Conservation (phyloP, 1,140 invertebrate genomes). For the Holotrichia oblita region DNA sequence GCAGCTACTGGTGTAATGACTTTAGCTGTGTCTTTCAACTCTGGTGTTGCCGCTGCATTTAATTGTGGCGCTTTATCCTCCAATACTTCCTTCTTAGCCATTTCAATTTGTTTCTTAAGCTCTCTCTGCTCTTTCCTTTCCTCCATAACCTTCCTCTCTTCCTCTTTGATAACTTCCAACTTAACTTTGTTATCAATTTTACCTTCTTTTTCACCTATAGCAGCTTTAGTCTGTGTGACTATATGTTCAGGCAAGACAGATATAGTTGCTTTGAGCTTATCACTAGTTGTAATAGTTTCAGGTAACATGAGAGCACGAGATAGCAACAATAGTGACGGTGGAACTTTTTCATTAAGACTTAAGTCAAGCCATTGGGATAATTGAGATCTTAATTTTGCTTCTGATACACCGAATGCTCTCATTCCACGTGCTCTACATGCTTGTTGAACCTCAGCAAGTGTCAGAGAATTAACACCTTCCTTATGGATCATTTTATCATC, state of each 20-base stretch:
- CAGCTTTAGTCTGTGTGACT: constrained; percentile 88
- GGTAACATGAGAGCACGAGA: constrained; percentile 94
- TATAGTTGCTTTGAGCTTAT: constrained; percentile 95
- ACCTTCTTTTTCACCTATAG: constrained; percentile 94
- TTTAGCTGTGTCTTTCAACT: constrained; percentile 61
- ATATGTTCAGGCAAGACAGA: constrained; percentile 88
- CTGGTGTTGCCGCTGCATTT: constrained; percentile 58
- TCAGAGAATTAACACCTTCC: constrained; percentile 93
- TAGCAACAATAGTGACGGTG: constrained; percentile 90
- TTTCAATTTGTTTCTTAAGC: constrained; percentile 63
- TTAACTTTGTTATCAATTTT: constrained; percentile 92
- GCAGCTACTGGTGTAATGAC: constrained; percentile 52
- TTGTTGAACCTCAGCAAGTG: constrained; percentile 93
- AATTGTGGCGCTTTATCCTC: constrained; percentile 71
- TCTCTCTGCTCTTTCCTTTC: constrained; percentile 81
- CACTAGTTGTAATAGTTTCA: constrained; percentile 83
- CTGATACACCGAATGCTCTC: constrained; percentile 94
- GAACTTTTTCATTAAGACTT: constrained; percentile 94
- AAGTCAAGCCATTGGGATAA: constrained; percentile 96
- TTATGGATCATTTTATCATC: constrained; percentile 97
- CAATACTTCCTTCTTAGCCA: constrained; percentile 64
- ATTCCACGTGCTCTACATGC: constrained; percentile 93
- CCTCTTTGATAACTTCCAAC: constrained; percentile 90
- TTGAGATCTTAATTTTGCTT: constrained; percentile 86
- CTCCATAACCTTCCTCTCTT: constrained; percentile 90